Percentiles rank a stretch among this genome's conserved stretches.
These are phyloP conservation scores for Dipus sagitta DNA, from an alignment of 2,797 vertebrate species.

Conservation along the genomic window DNA sequence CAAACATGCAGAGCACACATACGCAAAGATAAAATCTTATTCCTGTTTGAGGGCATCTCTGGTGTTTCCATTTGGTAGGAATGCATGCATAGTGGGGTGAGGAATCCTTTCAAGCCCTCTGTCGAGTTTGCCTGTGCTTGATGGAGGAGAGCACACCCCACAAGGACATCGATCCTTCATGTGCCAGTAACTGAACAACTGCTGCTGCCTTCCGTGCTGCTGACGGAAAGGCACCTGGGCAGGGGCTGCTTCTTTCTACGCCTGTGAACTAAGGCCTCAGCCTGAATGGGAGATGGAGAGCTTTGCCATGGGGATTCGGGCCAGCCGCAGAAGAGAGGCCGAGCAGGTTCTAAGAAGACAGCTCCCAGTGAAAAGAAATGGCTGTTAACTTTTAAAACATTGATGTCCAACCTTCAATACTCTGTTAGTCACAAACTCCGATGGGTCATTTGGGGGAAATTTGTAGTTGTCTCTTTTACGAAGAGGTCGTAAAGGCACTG, in stretches of 20 bases:
- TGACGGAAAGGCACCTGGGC: not conserved
- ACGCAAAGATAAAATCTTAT: not conserved
- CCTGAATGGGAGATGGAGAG: not conserved
- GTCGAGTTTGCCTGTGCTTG: not conserved
- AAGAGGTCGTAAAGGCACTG: not conserved
- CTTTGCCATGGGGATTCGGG: not conserved
- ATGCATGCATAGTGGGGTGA: not conserved
- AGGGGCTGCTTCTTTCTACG: not conserved
- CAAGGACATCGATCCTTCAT: not conserved
- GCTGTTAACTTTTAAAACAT: not conserved
- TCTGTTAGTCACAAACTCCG: not conserved
- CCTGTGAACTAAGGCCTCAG: not conserved
- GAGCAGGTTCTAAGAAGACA: not conserved
- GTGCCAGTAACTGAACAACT: not conserved
- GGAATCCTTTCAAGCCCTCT: not conserved
- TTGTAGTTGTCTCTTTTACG: slow-evolving; percentile 12
- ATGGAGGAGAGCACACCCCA: not conserved
- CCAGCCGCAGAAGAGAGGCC: not conserved
- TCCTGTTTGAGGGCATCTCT: not conserved
- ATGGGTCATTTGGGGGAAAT: not conserved
- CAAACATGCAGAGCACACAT: too few species aligned
- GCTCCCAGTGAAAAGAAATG: not conserved
- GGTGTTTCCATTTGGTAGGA: not conserved
- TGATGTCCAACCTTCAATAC: not conserved
- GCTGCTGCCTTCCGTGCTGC: not conserved